These are phyloP conservation scores for Clarias fuscus DNA, from an alignment of 2,797 vertebrate species.

Conservation along the genomic window DNA sequence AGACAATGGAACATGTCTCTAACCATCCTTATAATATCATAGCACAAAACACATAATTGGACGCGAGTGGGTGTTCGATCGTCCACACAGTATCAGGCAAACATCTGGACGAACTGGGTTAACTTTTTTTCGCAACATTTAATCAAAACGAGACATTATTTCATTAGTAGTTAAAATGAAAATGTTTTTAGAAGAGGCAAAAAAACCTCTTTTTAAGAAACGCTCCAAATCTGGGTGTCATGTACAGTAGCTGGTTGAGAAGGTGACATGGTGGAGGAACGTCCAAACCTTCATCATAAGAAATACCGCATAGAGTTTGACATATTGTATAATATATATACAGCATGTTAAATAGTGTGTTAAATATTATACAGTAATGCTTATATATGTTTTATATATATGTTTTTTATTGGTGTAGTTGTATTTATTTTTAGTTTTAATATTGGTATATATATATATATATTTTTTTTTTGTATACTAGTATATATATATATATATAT, in stretches of 20 bases:
- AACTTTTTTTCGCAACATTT: background rate
- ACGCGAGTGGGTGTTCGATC: background rate
- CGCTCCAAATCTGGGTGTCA: background rate
- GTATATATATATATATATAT: no score
- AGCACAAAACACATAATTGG: constrained; percentile 3
- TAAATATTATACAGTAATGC: no score
- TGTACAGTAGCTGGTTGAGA: background rate
- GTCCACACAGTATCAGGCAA: background rate
- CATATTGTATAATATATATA: background rate
- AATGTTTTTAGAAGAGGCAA: background rate
- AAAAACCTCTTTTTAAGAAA: no score
- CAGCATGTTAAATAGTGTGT: no score
- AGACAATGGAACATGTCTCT: constrained; percentile 19
- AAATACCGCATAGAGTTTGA: background rate
- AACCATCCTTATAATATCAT: constrained; percentile 6
- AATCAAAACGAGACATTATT: background rate
- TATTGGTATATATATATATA: no score
- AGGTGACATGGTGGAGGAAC: background rate
- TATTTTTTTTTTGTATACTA: no score
- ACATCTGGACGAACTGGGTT: background rate
- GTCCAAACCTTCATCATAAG: background rate
- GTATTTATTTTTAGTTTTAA: no score
- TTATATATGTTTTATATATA: no score
- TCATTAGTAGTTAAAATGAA: background rate
- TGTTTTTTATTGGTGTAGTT: no score